Conservation (phyloP, 2,888 invertebrate species). For the Mellilla xanthometata region DNA sequence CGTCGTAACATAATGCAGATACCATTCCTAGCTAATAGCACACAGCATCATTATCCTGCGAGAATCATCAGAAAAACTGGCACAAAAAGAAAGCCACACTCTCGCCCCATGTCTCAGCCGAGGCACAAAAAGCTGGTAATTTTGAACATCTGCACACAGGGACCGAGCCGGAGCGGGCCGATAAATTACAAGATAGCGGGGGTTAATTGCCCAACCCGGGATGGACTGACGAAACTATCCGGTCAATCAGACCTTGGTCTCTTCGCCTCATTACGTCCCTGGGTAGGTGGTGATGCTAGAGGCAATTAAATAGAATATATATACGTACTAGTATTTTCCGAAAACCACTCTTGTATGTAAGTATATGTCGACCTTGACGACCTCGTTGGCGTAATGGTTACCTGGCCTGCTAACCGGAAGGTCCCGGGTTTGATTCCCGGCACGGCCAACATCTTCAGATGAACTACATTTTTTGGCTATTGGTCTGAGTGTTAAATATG, state of each 20-base stretch:
- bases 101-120: slow-evolving; percentile 17
- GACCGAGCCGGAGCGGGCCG: slow-evolving; percentile 36
- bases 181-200: slow-evolving; percentile 45
- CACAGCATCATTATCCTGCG: too few species aligned
- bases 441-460: too few species aligned
- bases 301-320: not conserved
- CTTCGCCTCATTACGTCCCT: slow-evolving; percentile 1
- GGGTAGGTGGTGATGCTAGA: not conserved
- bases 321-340: not conserved
- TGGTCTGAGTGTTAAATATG: too few species aligned
- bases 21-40: too few species aligned
- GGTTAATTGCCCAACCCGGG: slow-evolving; percentile 37
- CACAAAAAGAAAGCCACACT: slow-evolving; percentile 7
- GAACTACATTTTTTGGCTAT: too few species aligned
- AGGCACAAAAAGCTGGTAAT: slow-evolving; percentile 52
- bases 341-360: too few species aligned
- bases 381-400: too few species aligned
- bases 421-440: too few species aligned
- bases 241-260: not conserved
- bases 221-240: slow-evolving; percentile 2
- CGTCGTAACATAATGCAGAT: too few species aligned
- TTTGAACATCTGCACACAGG: slow-evolving; percentile 65
- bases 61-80: too few species aligned
- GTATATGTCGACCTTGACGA: too few species aligned
- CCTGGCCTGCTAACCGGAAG: too few species aligned